These are phyloP conservation scores for Cydia amplana DNA, from an alignment of 1,140 invertebrate genomes.

Conservation along the genomic window DNA sequence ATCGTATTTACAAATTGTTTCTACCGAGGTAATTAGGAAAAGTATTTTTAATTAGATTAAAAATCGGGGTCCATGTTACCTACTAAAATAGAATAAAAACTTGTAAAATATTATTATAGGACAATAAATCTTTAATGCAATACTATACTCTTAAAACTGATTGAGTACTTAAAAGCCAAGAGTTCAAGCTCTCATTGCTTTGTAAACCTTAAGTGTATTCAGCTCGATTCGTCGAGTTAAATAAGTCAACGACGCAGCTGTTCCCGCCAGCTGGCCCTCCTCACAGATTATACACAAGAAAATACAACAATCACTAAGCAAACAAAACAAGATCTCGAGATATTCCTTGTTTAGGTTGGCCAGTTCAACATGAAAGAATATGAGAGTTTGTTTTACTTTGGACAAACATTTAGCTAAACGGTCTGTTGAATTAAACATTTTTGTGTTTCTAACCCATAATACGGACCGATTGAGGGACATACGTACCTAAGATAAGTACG, in stretches of 20 bases:
- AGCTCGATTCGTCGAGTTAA: slow-evolving; percentile 20
- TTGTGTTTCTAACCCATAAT: not conserved
- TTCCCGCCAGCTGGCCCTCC: slow-evolving; percentile 59
- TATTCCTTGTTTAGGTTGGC: slow-evolving; percentile 56
- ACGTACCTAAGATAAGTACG: not conserved
- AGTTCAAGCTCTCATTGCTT: slow-evolving; percentile 10
- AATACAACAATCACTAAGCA: slow-evolving; percentile 68
- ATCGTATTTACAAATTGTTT: too few relatives aligned
- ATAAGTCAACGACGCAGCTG: slow-evolving; percentile 48
- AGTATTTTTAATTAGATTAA: too few relatives aligned
- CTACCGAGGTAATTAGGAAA: too few relatives aligned
- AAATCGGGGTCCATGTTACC: too few relatives aligned
- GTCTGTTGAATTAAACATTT: slow-evolving; percentile 37
- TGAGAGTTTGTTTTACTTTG: slow-evolving; percentile 58
- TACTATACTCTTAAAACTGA: slow-evolving; percentile 4
- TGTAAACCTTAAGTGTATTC: slow-evolving; percentile 16
- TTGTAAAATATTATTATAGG: not conserved
- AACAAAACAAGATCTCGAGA: slow-evolving; percentile 60
- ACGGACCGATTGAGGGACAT: not conserved
- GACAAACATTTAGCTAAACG: slow-evolving; percentile 52
- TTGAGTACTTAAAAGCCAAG: slow-evolving; percentile 13
- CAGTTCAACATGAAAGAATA: slow-evolving; percentile 53
- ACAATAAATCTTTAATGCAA: not conserved
- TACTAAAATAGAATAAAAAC: not conserved
- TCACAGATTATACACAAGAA: slow-evolving; percentile 65